Conservation (phyloP, 2,888 invertebrate genomes). For the Fragum fragum region DNA sequence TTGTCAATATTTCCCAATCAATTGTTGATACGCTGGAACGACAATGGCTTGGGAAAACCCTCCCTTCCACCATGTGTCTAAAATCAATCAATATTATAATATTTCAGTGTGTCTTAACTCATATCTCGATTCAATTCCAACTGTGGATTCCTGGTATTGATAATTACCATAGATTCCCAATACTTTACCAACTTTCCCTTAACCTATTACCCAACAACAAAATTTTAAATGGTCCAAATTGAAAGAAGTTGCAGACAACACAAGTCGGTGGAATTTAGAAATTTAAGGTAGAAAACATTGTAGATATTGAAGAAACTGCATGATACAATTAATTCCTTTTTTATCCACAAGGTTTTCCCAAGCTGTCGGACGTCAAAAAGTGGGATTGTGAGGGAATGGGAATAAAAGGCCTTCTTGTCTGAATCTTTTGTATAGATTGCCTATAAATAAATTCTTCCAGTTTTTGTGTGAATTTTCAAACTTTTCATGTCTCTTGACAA, state of each 20-base stretch:
- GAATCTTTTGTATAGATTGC: too few species aligned
- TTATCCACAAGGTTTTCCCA: too few species aligned
- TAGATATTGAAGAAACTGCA: too few species aligned
- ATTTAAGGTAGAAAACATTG: too few species aligned
- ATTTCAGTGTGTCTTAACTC: slow-evolving; percentile 13
- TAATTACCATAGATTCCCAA: neutral
- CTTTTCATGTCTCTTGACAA: too few species aligned
- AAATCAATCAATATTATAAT: slow-evolving; percentile 30
- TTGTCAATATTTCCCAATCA: slow-evolving; percentile 27
- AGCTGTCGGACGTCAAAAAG: too few species aligned
- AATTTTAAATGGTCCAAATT: neutral
- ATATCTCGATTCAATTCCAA: slow-evolving; percentile 7
- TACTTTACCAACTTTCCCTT: neutral
- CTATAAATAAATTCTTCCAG: too few species aligned
- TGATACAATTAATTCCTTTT: too few species aligned
- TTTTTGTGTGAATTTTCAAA: too few species aligned
- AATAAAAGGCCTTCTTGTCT: too few species aligned
- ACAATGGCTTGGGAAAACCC: slow-evolving; percentile 8
- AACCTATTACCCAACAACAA: neutral
- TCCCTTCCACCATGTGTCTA: slow-evolving; percentile 2
- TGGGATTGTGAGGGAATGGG: too few species aligned
- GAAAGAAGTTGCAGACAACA: neutral
- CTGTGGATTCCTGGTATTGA: neutral
- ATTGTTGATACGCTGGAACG: slow-evolving; percentile 27
- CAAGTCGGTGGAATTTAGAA: too few species aligned